Conservation (phyloP, 1,140 invertebrate species). For the fruit fly (Drosophila melanogaster) region DNA sequence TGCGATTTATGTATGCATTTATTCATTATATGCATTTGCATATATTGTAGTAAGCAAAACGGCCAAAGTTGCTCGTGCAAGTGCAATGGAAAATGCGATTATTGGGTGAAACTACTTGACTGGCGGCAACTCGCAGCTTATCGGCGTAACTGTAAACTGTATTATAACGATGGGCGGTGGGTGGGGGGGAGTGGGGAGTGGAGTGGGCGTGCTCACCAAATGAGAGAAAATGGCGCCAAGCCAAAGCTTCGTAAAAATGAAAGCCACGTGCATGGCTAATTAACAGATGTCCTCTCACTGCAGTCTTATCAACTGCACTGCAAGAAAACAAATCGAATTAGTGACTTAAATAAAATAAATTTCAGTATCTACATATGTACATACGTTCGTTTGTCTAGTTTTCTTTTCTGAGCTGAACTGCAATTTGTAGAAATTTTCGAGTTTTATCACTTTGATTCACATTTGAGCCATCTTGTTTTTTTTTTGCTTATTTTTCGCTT, state of each 20-base stretch:
- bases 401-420: too few relatives aligned
- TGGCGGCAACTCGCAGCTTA: constrained; percentile 31
- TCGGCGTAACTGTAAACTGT: constrained; percentile 36
- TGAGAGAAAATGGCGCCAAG: constrained; percentile 32
- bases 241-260: constrained; percentile 38
- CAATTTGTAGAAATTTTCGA: too few relatives aligned
- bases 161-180: background rate
- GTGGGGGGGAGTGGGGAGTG: background rate
- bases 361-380: too few relatives aligned
- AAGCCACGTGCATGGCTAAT: constrained; percentile 65
- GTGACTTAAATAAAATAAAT: background rate
- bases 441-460: too few relatives aligned
- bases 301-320: constrained; percentile 12
- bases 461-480: too few relatives aligned
- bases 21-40: constrained; percentile 40
- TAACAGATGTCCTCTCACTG: constrained; percentile 43
- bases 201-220: constrained; percentile 3
- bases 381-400: too few relatives aligned
- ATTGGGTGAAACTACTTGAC: constrained; percentile 21
- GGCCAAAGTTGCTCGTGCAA: background rate
- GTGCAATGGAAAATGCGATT: constrained; percentile 15
- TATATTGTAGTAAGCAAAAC: constrained; percentile 9
- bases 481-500: constrained; percentile 14
- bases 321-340: background rate
- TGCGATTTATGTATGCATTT: constrained; percentile 58